These are phyloP conservation scores for Caenorhabditis becei DNA, from an alignment of 2,888 invertebrate genomes.

Conservation along the genomic window DNA sequence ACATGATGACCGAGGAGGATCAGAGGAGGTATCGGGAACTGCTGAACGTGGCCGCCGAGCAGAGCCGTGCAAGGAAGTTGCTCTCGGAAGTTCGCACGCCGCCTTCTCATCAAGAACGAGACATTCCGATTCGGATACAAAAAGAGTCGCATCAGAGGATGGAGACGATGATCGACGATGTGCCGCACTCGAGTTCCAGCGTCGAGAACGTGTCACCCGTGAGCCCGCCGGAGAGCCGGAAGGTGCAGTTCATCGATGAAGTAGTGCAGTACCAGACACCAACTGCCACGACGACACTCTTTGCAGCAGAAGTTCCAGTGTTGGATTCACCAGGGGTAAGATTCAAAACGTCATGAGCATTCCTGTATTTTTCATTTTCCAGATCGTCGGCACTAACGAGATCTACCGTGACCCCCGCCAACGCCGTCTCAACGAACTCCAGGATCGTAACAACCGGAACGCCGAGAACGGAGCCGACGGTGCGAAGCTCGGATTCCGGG, in stretches of 20 bases:
- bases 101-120: conserved; percentile 33
- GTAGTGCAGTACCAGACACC: conserved; percentile 37
- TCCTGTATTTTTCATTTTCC: conserved; percentile 18
- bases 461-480: conserved; percentile 67
- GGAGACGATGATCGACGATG: conserved; percentile 74
- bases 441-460: conserved; percentile 46
- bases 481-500: conserved; percentile 95
- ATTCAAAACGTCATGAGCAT: not conserved
- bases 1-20: conserved; percentile 69
- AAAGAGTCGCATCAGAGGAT: conserved; percentile 34
- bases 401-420: conserved; percentile 88
- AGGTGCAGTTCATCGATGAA: conserved; percentile 73
- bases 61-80: conserved; percentile 36
- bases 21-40: conserved; percentile 63
- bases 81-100: conserved; percentile 39
- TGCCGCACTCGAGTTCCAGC: conserved; percentile 62
- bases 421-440: conserved; percentile 84
- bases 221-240: conserved; percentile 62
- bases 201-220: conserved; percentile 66
- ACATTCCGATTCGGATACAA: conserved; percentile 51
- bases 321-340: conserved; percentile 60
- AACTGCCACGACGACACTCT: conserved; percentile 25
- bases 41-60: conserved; percentile 51
- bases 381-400: conserved; percentile 97
- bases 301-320: conserved; percentile 56